A percentile compares a stretch with the other conserved stretches of the same genome.
Evolutionary conservation across 2,888 invertebrate species (phyloP).

Genomic region (Gnatocerus cornutus): DNA sequence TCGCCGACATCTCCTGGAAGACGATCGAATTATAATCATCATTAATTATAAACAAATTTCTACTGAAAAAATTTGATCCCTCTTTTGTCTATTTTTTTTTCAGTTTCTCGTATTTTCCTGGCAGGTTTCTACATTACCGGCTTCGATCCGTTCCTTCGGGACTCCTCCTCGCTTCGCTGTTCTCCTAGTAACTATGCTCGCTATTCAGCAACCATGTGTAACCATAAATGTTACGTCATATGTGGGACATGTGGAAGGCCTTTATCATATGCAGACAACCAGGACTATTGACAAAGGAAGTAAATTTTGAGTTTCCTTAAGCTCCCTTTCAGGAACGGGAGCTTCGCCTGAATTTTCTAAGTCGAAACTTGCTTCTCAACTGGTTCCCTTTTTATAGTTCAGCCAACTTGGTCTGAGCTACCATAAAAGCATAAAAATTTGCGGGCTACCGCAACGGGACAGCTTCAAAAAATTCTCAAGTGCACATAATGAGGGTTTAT

Average conservation of each 20-base stretch:
- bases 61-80: too few relatives aligned
- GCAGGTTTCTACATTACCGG: neutral
- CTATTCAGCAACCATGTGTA: constrained; percentile 71
- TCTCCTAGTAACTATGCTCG: constrained; percentile 66
- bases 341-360: neutral
- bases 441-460: too few relatives aligned
- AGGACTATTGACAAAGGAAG: constrained; percentile 27
- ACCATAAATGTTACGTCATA: constrained; percentile 66
- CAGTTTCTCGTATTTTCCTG: neutral
- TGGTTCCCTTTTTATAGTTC: neutral
- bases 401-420: too few relatives aligned
- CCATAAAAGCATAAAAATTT: too few relatives aligned
- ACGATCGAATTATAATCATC: too few relatives aligned
- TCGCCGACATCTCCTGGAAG: constrained; percentile 5
- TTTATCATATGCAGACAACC: constrained; percentile 23
- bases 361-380: constrained; percentile 17
- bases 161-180: constrained; percentile 54
- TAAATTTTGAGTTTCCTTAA: constrained; percentile 17
- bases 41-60: too few relatives aligned
- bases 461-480: too few relatives aligned
- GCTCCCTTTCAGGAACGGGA: neutral
- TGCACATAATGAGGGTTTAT: too few relatives aligned
- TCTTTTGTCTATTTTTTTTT: neutral
- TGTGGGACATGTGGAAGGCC: constrained; percentile 48
- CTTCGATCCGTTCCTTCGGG: neutral